These are phyloP conservation scores for Nibea albiflora DNA, from an alignment of 2,113 vertebrate genomes.

Conservation along the genomic window DNA sequence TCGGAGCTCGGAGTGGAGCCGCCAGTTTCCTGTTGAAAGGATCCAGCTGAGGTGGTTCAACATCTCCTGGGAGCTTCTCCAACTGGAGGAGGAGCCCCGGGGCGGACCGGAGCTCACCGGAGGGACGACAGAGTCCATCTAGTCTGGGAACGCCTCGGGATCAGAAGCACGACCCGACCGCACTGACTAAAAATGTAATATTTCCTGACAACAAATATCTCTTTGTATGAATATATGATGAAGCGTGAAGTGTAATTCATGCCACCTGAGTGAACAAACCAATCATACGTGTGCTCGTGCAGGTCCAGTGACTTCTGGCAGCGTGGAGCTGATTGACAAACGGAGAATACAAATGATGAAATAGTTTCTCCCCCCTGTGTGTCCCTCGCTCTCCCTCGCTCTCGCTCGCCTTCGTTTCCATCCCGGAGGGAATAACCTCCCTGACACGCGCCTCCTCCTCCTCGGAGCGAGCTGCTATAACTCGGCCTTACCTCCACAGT, in stretches of 20 bases:
- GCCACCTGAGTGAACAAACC: neutral
- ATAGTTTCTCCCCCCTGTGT: too few relatives aligned
- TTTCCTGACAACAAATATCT: slow-evolving; percentile 14
- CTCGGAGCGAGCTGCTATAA: slow-evolving; percentile 42
- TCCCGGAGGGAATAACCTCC: slow-evolving; percentile 52
- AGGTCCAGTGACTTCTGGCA: neutral
- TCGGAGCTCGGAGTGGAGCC: too few relatives aligned
- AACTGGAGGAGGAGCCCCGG: too few relatives aligned
- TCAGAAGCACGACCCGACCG: too few relatives aligned
- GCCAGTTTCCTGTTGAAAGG: too few relatives aligned
- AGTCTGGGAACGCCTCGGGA: too few relatives aligned
- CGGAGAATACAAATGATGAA: slow-evolving; percentile 31
- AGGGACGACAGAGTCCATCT: too few relatives aligned
- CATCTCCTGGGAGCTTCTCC: too few relatives aligned
- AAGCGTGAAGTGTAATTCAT: slow-evolving; percentile 10
- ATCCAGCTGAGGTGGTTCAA: too few relatives aligned
- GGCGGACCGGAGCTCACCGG: too few relatives aligned
- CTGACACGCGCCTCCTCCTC: slow-evolving; percentile 38
- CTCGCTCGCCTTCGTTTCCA: neutral
- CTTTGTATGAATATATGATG: slow-evolving; percentile 22
- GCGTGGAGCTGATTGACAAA: slow-evolving; percentile 12
- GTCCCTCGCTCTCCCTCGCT: neutral
- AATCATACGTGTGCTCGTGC: neutral
- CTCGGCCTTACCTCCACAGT: slow-evolving; percentile 51
- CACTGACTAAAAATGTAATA: neutral